phyloP scores from a whole-genome alignment of 1,140 invertebrate species.

The Lordiphosa collinella region DNA sequence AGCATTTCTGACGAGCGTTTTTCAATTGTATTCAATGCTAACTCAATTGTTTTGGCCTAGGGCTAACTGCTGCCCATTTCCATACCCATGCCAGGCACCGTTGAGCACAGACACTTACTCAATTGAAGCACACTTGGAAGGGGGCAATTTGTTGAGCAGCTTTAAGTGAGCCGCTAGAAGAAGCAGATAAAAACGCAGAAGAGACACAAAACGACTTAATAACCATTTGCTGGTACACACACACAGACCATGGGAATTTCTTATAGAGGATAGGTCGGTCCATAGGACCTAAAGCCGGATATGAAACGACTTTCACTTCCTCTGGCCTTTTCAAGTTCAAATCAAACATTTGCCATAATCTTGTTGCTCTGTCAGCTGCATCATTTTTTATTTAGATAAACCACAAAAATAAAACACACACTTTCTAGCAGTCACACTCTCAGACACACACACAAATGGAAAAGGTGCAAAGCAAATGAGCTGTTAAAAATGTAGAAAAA shows the following conservation, averaged over 20 bases:
- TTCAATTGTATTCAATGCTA: constrained; percentile 75
- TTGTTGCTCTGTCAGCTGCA: constrained; percentile 58
- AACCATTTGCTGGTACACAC: constrained; percentile 29
- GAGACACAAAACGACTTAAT: constrained; percentile 44
- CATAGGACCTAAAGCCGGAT: constrained; percentile 48
- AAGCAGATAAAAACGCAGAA: constrained; percentile 11
- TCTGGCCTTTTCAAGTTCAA: constrained; percentile 65
- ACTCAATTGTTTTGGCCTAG: constrained; percentile 68
- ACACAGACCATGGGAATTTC: constrained; percentile 27
- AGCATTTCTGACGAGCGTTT: constrained; percentile 49
- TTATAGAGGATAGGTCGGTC: constrained; percentile 27
- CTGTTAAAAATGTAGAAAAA: constrained; percentile 42
- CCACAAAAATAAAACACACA: constrained; percentile 29
- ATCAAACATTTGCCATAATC: constrained; percentile 73
- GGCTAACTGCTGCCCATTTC: constrained; percentile 48
- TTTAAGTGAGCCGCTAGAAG: constrained; percentile 8
- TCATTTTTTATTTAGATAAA: constrained; percentile 54
- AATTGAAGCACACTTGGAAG: constrained; percentile 42
- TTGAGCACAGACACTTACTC: constrained; percentile 23
- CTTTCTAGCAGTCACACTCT: constrained; percentile 4
- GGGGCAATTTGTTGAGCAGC: constrained; percentile 36
- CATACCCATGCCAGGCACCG: constrained; percentile 16
- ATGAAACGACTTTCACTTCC: constrained; percentile 41
- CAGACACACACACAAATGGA: constrained; percentile 8
- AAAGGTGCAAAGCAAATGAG: constrained; percentile 70